Evolutionary conservation across 2,797 vertebrate genomes (phyloP).

Genomic region (Poecile montanus): DNA sequence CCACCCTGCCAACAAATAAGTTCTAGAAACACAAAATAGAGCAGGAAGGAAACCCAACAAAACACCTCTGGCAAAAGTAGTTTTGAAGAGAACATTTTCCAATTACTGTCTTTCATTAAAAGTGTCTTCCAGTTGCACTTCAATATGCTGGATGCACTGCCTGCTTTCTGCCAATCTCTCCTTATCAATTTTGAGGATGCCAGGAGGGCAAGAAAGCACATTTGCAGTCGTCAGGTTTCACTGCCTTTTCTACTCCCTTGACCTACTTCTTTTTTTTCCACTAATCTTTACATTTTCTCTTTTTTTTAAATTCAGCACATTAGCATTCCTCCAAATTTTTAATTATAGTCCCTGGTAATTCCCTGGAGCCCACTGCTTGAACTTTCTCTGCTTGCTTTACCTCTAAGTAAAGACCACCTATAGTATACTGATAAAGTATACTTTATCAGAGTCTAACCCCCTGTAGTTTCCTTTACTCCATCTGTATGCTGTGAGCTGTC

Average conservation of each 20-base stretch:
- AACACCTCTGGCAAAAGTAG: not conserved
- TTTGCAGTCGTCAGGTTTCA: not conserved
- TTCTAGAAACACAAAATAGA: not conserved
- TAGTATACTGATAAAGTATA: too few species aligned
- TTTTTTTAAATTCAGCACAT: not conserved
- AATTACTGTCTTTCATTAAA: conserved; percentile 9
- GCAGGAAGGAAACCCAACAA: not conserved
- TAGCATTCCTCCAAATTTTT: conserved; percentile 13
- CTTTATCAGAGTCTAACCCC: not conserved
- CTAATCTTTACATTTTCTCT: not conserved
- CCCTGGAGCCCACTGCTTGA: not conserved
- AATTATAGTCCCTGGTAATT: conserved; percentile 5
- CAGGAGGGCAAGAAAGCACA: not conserved
- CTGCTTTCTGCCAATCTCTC: conserved; percentile 13
- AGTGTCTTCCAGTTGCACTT: not conserved
- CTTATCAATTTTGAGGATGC: not conserved
- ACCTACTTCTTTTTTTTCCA: not conserved
- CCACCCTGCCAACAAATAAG: not conserved
- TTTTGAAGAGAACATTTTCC: not conserved
- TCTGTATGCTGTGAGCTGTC: not conserved
- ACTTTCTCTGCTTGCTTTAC: not conserved
- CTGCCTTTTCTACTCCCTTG: conserved; percentile 1
- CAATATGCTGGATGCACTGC: not conserved
- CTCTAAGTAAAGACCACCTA: not conserved
- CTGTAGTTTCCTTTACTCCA: not conserved